Evolutionary conservation across 2,797 vertebrate genomes (phyloP).

Genomic region (Cercopithecus mitis): DNA sequence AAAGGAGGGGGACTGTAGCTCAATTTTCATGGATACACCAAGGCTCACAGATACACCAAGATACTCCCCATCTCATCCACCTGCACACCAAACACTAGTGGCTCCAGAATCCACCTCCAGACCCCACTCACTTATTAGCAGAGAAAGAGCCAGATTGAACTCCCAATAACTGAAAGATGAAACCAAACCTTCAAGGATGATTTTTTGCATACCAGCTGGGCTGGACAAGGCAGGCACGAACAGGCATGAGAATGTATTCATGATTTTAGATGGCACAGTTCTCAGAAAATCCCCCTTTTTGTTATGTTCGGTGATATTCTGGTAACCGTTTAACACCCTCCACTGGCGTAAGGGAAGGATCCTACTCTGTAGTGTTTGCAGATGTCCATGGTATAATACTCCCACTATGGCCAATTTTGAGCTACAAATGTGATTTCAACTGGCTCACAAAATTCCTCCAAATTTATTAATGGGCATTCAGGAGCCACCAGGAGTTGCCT

Average conservation of each 20-base stretch:
- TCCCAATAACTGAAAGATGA: not conserved
- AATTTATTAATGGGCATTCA: not conserved
- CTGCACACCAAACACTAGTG: not conserved
- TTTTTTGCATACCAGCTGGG: not conserved
- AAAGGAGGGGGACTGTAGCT: not conserved
- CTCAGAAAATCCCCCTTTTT: not conserved
- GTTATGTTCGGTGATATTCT: not conserved
- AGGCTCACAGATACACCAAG: not conserved
- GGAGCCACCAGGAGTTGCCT: not conserved
- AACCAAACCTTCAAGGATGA: not conserved
- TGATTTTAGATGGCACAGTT: not conserved
- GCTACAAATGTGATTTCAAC: not conserved
- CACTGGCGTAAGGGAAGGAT: not conserved
- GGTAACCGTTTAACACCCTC: not conserved
- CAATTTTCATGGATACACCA: not conserved
- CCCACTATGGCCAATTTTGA: not conserved
- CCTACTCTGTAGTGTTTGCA: not conserved
- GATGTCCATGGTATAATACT: not conserved
- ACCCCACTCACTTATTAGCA: not conserved
- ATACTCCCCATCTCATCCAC: not conserved
- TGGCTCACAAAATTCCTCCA: constrained; percentile 32
- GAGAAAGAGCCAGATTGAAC: not conserved
- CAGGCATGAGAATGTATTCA: not conserved
- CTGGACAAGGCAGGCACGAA: not conserved
- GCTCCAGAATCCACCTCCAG: not conserved